Evolutionary conservation across 2,888 invertebrate genomes (phyloP), one percentile per base, ranked within the genome.

Genomic region (Phasia obesa): DNA sequence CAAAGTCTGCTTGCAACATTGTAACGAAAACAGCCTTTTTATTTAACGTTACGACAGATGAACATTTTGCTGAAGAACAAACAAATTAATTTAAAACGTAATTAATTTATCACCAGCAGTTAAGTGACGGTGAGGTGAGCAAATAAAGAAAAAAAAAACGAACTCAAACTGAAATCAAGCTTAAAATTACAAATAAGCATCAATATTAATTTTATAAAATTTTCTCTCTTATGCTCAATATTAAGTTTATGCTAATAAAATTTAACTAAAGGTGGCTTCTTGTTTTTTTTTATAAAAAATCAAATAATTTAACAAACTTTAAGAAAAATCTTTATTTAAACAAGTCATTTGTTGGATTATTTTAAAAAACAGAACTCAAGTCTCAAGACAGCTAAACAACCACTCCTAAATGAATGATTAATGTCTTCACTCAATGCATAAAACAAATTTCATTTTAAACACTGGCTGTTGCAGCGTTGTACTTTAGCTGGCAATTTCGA

Each of bases 371-470:
- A 47, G 21, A 74, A 64, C 2, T 4, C 31, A 31, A 31, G 21
- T 55, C 2, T 4, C 31, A 31, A 31, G 21, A 21, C 55, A 67
- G n/a, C 19, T 17, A 21, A 60, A 60, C 27, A 7, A 69, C 78
- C 74, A 75, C 82, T 78, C 82, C 82, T 75, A 75, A 83, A 65
- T 71, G 59, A 75, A 75, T 83, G 82, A 79, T 83, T 83, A 78
- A 83, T 78, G 78, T 75, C 82, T 83, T 83, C 51, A 70, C 64
- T 59, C 49, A 47, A 78, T 38, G n/a, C 19, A 21, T 11, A 15
- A 62, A 6, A 35, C 13, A 57, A 57, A 35, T 55, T 1, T 13
- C 15, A 42, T n/a, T 17, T n/a, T 21, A 21, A 38, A 13, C 25
- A 67, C n/a, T 38, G 17, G 4, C 49, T 6, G 17, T 15, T 6